Evolutionary conservation across 2,888 invertebrate species (phyloP).

Genomic region (Entomobrya multifasciata): DNA sequence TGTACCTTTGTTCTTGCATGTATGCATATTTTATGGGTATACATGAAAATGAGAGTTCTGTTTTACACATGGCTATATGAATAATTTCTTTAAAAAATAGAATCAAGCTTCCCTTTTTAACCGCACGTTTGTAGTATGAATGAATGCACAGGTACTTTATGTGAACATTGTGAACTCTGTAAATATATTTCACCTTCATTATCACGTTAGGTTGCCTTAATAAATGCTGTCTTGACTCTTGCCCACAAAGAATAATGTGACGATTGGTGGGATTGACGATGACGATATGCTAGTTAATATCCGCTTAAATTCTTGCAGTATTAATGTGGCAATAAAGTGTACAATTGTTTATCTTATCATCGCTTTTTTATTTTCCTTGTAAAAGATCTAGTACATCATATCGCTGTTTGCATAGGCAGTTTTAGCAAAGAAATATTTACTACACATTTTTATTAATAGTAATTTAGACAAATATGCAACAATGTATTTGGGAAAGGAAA

Average conservation of each 20-base stretch:
- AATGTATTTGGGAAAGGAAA: conserved; percentile 4
- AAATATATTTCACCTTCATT: no score
- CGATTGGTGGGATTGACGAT: background rate
- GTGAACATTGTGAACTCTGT: no score
- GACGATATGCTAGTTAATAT: background rate
- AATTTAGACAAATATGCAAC: background rate
- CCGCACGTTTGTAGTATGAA: background rate
- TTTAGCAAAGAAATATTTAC: no score
- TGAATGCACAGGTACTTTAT: background rate
- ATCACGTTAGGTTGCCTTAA: background rate
- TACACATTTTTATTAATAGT: no score
- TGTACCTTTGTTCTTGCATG: conserved; percentile 10
- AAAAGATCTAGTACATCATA: no score
- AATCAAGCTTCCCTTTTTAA: background rate
- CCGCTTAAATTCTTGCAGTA: background rate
- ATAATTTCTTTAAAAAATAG: conserved; percentile 6
- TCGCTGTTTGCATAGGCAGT: no score
- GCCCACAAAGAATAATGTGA: background rate
- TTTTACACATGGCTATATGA: background rate
- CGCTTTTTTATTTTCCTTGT: no score
- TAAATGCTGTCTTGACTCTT: background rate
- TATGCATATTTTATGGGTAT: background rate
- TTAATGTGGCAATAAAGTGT: no score
- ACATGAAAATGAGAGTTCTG: conserved; percentile 13
- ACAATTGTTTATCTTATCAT: no score